Evolutionary conservation across 2,797 vertebrate species (phyloP), one percentile per base, ranked within the genome.

Genomic region (Leucoraja ocellata): DNA sequence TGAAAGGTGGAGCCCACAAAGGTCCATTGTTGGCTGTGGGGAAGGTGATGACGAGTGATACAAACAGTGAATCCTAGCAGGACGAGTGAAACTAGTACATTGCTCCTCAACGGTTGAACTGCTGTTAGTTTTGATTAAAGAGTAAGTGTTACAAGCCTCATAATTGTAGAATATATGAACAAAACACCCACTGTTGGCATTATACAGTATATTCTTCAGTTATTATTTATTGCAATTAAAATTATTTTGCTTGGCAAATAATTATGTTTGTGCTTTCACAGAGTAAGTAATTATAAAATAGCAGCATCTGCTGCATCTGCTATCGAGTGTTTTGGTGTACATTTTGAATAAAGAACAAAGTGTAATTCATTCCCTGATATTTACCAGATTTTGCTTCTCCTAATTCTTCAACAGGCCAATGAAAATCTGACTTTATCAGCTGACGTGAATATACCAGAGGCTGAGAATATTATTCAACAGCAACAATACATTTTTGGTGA

Each of bases 401-500:
- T 73, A 63, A 78, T 28, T 65, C 36, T 46, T 2, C 63, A 77
- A 94, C 92, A 94, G 68, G 61, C 76, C n/a, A 93, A 93, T 93
- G 94, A 91, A 54, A 36, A 93, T 86, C 10, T 93, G 11, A 93
- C 68, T 46, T 46, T 93, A 39, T 76, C 23, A 9, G 28, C 65
- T 39, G 81, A 76, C 0, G 58, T 91, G 13, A 63, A 46, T n/a
- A 23, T 91, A 9, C 32, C 63, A 63, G 73, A 63, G 23, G 32
- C 32, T n/a, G 80, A 86, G 25, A n/a, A 54, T 39, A 4, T 93
- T 65, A 81, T 46, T 68, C 83, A 92, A 36, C 91, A 94, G 58
- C 93, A 93, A 80, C 76, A 93, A 91, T 95, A 94, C 61, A 95
- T 95, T 76, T 90, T 93, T 94, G 94, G 96, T 94, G 76, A 93